Base-by-base conservation (phyloP, 2,113 vertebrate species). In the Donacobius atricapilla region DNA sequence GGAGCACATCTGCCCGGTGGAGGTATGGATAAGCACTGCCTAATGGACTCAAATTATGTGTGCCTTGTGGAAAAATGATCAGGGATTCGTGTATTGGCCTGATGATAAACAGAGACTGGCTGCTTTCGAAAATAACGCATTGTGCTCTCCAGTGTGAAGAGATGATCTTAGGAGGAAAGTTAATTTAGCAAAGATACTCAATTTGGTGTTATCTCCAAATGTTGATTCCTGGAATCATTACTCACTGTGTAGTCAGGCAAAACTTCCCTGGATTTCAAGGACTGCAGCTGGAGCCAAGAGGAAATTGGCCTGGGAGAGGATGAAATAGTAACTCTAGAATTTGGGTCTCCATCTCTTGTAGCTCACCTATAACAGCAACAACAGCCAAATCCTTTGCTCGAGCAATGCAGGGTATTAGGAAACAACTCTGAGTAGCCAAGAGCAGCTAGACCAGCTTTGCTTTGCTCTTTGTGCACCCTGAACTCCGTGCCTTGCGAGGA, bases 221-320 rank as follows among this genome's bases (percentile, higher is more conserved):
- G 78, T 65, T 88, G 93, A 78, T 97, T 95, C 95, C 82, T 94
- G 96, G 96, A 96, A 96, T 84, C 83, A 76, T 97, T 96, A 97
- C 72, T 96, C 96, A 96, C 66, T 84, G 57, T 9, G 45, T 30
- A 94, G 81, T 68, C 83, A 95, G 90, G 84, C 71, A 94, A 94
- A 96, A 95, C 92, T 94, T 96, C 91, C 58, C 64, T 91, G 87
- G 84, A 96, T 78, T 94, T 96, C 91, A 95, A 92, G 76, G 89
- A 60, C 86, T 79, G 14, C 63, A 78, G 94, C 40, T 89, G 83
- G 70, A 95, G 94, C 96, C 90, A 92, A 92, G 88, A 95, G 94
- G 90, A 95, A 94, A 93, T 91, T 92, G 83, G 92, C 87, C 37
- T 78, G 73, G 76, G 90, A 95, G 81, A 95, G 71, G 61, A 83